Percentiles rank a stretch among this genome's conserved stretches.
Conservation (phyloP, 2,888 invertebrate species). For the Drosophila gaucha region DNA sequence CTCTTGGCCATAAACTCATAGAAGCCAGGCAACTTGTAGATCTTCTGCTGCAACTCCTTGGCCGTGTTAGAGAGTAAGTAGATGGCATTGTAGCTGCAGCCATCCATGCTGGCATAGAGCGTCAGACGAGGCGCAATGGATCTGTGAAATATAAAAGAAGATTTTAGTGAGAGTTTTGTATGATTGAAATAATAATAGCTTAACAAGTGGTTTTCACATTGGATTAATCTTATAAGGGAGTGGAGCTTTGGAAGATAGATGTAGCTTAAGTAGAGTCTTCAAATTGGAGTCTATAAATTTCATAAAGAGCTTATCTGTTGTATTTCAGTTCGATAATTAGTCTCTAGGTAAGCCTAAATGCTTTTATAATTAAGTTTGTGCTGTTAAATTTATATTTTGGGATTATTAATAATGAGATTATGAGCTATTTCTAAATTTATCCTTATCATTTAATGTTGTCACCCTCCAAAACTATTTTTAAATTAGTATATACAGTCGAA, state of each 20-base stretch:
- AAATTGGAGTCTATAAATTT: too few relatives aligned
- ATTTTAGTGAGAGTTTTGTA: not conserved
- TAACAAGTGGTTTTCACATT: not conserved
- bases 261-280: too few relatives aligned
- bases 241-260: not conserved
- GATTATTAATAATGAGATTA: too few relatives aligned
- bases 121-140: slow-evolving; percentile 91
- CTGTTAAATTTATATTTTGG: too few relatives aligned
- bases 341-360: not conserved
- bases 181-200: not conserved
- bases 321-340: too few relatives aligned
- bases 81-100: slow-evolving; percentile 90
- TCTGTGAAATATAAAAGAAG: slow-evolving; percentile 83
- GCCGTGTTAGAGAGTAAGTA: slow-evolving; percentile 90
- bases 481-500: too few relatives aligned
- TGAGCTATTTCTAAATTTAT: too few relatives aligned
- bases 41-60: slow-evolving; percentile 88
- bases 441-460: too few relatives aligned
- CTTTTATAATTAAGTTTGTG: too few relatives aligned
- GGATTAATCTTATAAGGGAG: not conserved
- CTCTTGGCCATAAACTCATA: slow-evolving; percentile 82
- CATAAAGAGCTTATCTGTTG: too few relatives aligned
- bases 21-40: slow-evolving; percentile 87
- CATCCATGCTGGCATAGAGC: slow-evolving; percentile 91
- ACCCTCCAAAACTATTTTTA: too few relatives aligned